These are phyloP conservation scores for Venturia canescens DNA, from an alignment of 1,140 invertebrate genomes.

Conservation along the genomic window DNA sequence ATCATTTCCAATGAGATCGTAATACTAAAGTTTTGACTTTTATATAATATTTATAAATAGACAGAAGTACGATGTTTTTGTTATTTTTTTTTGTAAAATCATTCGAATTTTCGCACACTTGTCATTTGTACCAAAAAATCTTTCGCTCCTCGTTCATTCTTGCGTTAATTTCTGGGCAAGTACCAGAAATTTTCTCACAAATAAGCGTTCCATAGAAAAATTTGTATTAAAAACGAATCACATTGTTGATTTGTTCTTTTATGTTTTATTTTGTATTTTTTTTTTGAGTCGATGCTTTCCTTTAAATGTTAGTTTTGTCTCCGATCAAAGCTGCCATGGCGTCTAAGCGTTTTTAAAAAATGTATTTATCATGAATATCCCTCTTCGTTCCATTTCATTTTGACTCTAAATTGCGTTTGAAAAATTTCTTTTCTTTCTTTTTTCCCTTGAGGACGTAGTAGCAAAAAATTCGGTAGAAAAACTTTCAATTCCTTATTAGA, in stretches of 20 bases:
- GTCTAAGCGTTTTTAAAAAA: not conserved
- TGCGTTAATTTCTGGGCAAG: not conserved
- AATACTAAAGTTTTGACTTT: conserved; percentile 63
- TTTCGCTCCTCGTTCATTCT: not conserved
- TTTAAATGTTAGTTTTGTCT: not conserved
- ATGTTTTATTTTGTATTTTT: not conserved
- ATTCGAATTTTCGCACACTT: not conserved
- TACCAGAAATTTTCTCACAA: no score
- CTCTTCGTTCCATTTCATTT: not conserved
- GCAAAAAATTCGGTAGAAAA: not conserved
- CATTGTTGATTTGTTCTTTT: not conserved
- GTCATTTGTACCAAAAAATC: not conserved
- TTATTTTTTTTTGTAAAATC: conserved; percentile 7
- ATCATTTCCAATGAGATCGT: conserved; percentile 66
- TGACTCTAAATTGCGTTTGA: not conserved
- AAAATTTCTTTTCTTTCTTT: not conserved
- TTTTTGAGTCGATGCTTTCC: not conserved
- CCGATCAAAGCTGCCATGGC: not conserved
- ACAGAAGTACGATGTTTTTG: conserved; percentile 49
- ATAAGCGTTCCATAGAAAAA: conserved; percentile 4
- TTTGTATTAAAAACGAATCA: not conserved
- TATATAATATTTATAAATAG: conserved; percentile 22
- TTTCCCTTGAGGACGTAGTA: not conserved
- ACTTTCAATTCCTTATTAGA: conserved; percentile 7
- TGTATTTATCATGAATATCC: not conserved